phyloP scores from a whole-genome alignment of 2,113 vertebrate genomes.

The Tor tambroides region DNA sequence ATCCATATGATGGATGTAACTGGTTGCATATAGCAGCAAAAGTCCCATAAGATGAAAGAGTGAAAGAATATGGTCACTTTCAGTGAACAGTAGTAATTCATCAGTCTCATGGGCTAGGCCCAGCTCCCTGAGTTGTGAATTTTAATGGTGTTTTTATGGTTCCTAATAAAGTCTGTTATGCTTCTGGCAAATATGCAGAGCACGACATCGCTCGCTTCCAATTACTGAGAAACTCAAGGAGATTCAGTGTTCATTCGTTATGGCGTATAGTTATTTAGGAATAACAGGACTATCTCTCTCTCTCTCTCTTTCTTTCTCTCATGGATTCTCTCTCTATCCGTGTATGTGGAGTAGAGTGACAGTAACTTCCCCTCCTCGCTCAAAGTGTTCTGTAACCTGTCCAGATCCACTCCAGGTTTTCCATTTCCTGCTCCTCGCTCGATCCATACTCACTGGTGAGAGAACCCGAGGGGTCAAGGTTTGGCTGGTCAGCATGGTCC shows the following conservation, averaged over 20 bases:
- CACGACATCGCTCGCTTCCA: slow-evolving; percentile 75
- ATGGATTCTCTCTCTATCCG: not conserved
- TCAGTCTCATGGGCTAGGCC: slow-evolving; percentile 77
- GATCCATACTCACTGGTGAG: not conserved
- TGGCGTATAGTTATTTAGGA: slow-evolving; percentile 39
- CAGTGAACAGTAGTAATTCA: slow-evolving; percentile 78
- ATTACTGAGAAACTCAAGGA: slow-evolving; percentile 73
- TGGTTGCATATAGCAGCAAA: slow-evolving; percentile 32
- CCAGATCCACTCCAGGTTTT: not conserved
- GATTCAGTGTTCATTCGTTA: slow-evolving; percentile 59
- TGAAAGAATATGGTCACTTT: slow-evolving; percentile 74
- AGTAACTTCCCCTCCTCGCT: not conserved
- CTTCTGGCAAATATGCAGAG: slow-evolving; percentile 77
- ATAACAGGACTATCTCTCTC: slow-evolving; percentile 39
- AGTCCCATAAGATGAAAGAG: slow-evolving; percentile 42
- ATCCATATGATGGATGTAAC: slow-evolving; percentile 31
- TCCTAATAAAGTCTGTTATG: slow-evolving; percentile 82
- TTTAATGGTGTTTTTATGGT: slow-evolving; percentile 82
- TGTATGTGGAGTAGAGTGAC: not conserved
- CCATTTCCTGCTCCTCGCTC: not conserved
- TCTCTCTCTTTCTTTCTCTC: slow-evolving; percentile 23
- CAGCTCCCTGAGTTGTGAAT: slow-evolving; percentile 77
- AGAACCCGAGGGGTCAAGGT: not conserved
- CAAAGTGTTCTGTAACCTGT: not conserved
- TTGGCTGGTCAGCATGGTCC: not conserved